Evolutionary conservation across 2,113 vertebrate genomes (phyloP).

Genomic region (Myrmecophaga tridactyla): DNA sequence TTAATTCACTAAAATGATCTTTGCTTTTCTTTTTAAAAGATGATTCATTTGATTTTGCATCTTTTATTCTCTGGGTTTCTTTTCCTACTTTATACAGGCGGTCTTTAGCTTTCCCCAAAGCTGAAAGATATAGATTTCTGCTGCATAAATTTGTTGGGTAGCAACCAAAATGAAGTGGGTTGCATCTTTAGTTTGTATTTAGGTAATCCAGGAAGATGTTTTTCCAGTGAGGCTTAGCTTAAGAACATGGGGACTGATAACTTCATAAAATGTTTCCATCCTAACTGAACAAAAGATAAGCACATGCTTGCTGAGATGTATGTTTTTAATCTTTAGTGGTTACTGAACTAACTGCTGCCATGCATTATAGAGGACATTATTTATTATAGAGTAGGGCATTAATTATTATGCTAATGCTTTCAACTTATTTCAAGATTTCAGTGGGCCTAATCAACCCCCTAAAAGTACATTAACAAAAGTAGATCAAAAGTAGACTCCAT

Average conservation of each 20-base stretch:
- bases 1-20: background rate
- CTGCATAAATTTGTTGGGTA: background rate
- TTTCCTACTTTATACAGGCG: background rate
- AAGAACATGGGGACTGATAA: background rate
- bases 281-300: background rate
- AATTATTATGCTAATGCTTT: no score
- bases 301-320: background rate
- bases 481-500: background rate
- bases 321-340: background rate
- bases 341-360: background rate
- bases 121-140: background rate
- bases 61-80: background rate
- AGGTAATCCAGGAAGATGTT: background rate
- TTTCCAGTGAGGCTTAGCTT: background rate
- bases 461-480: background rate
- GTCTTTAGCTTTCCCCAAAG: background rate
- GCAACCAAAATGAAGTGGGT: background rate
- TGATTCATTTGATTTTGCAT: background rate
- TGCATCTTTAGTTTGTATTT: background rate
- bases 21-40: background rate
- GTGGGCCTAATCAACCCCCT: background rate
- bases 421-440: background rate
- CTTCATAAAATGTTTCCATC: background rate
- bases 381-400: background rate
- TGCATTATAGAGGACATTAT: background rate